Base-by-base conservation (phyloP, 2,113 vertebrate genomes). In the Cricetomys ansorgei region DNA sequence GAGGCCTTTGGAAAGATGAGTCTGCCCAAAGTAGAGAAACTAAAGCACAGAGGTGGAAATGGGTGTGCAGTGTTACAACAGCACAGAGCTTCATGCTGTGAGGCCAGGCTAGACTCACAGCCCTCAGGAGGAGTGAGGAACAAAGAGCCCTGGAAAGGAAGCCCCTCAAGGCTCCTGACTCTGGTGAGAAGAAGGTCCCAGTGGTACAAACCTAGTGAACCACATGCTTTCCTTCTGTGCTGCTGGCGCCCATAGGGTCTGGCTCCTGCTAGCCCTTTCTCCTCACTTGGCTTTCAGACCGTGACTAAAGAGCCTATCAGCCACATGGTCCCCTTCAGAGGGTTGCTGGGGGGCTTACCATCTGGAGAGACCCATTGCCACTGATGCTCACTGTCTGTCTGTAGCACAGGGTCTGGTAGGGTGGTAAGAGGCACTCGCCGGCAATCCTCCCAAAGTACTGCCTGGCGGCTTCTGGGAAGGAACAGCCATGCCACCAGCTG, bases 311-410 rank as follows among this genome's bases (percentile, higher is more conserved):
- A 91, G 2, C 40, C 72, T 59, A 67, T 96, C 80, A 81, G 55
- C 55, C 94, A 97, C 92, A 96, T 95, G 93, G 91, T 43, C 89
- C n/a, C 83, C 94, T 96, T 81, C 5, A 29, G 45, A 79, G 89
- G 94, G 69, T 0, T 2, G 50, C 59, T 64, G 17, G 67, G 40
- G 75, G 95, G 89, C 83, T 85, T 31, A 67, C 89, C 96, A 98
- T 95, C 96, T 96, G 96, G 88, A 2, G 7, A 91, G 95, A 93
- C 70, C 88, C 77, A 69, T 97, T 94, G 69, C 98, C 98, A 98
- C 97, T 86, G 89, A 45, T 10, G 59, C 4, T 69, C 3, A 0
- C 59, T 55, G 98, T 69, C n/a, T 86, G 84, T 65, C 94, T 69
- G 19, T 19, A 45, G 23, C 15, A 7, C 37, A 43, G 40, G 67